A percentile compares a stretch with the other conserved stretches of the same genome.
Evolutionary conservation across 2,888 invertebrate genomes (phyloP).

Genomic region (Drosophila silvestris): DNA sequence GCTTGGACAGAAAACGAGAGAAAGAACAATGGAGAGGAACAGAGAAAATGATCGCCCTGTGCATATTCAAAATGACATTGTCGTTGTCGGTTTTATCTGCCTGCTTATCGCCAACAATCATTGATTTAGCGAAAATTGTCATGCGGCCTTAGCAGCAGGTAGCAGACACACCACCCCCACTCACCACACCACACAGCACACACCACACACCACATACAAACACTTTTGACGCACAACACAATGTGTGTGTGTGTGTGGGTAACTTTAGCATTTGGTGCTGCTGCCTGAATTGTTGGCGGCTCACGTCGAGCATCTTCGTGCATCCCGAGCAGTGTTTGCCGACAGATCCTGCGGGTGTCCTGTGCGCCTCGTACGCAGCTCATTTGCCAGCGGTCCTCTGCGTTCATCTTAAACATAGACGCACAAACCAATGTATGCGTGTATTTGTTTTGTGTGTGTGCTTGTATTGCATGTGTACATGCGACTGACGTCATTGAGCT

Average conservation of each 20-base stretch:
- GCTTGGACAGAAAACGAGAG: background rate
- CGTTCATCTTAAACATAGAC: constrained; percentile 49
- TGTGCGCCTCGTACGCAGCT: constrained; percentile 40
- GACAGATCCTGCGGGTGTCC: constrained; percentile 49
- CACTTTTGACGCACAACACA: constrained; percentile 11
- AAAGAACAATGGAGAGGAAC: background rate
- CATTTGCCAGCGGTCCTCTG: constrained; percentile 36
- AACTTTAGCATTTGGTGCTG: constrained; percentile 19
- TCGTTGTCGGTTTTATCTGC: constrained; percentile 53
- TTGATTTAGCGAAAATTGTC: constrained; percentile 60
- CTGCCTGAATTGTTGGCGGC: constrained; percentile 45
- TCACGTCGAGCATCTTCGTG: constrained; percentile 65
- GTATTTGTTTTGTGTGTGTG: constrained; percentile 27
- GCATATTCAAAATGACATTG: constrained; percentile 30
- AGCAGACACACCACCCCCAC: background rate
- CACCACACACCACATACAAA: background rate
- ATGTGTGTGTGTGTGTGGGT: constrained; percentile 2
- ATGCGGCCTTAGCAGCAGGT: constrained; percentile 38
- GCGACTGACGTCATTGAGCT: constrained; percentile 83
- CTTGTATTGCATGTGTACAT: constrained; percentile 42
- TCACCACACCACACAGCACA: no score
- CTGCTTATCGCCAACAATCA: constrained; percentile 65
- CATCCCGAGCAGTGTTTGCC: constrained; percentile 30
- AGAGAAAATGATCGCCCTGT: background rate
- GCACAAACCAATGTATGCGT: constrained; percentile 4